A percentile compares a stretch with the other conserved stretches of the same genome.
phyloP scores from a whole-genome alignment of 1,140 invertebrate genomes.

The Melanaphis sacchari region DNA sequence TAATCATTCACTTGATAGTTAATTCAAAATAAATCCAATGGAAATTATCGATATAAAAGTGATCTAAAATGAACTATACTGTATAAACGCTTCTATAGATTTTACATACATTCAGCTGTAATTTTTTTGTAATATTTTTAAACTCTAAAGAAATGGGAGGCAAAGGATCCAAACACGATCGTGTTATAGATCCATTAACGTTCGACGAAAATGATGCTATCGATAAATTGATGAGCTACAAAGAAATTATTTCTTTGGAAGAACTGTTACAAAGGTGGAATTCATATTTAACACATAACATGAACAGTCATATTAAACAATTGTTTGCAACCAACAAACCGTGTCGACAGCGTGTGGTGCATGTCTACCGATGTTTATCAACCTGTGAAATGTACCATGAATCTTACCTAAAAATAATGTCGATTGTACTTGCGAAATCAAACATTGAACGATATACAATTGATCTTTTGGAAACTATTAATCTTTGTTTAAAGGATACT shows the following conservation, averaged over 20 bases:
- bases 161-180: slow-evolving; percentile 11
- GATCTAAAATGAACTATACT: background rate
- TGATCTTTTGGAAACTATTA: slow-evolving; percentile 41
- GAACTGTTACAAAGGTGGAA: slow-evolving; percentile 26
- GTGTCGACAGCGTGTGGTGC: background rate
- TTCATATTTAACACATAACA: slow-evolving; percentile 13
- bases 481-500: slow-evolving; percentile 37
- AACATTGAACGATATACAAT: slow-evolving; percentile 31
- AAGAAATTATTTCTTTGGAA: slow-evolving; percentile 10
- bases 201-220: slow-evolving; percentile 31
- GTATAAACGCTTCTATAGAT: background rate
- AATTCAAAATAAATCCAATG: background rate
- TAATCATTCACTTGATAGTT: background rate
- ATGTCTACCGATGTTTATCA: slow-evolving; percentile 23
- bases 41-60: background rate
- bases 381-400: slow-evolving; percentile 27
- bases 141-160: slow-evolving; percentile 21
- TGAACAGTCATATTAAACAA: slow-evolving; percentile 39
- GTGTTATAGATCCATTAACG: background rate
- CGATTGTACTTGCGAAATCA: background rate
- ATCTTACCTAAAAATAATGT: slow-evolving; percentile 19
- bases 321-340: slow-evolving; percentile 25
- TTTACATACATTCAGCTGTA: background rate
- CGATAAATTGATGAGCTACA: slow-evolving; percentile 27
- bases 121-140: background rate